These are phyloP conservation scores for Parapsyche elsis DNA, from an alignment of 1,140 invertebrate genomes.

Conservation along the genomic window DNA sequence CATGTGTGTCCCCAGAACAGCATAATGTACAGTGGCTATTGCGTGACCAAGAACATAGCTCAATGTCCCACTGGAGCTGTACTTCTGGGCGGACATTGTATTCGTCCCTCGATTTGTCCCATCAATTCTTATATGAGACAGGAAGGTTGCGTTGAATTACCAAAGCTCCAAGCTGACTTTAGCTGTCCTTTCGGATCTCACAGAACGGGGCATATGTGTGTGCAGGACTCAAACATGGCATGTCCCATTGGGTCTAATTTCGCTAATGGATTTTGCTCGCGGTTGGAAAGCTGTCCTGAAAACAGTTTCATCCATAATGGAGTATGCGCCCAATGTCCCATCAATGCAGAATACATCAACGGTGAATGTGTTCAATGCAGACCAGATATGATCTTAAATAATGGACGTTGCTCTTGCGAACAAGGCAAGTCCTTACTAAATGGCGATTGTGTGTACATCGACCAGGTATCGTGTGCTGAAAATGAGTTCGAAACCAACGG, in stretches of 20 bases:
- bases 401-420: constrained; percentile 16
- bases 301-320: background rate
- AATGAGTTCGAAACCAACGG: constrained; percentile 3
- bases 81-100: background rate
- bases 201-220: background rate
- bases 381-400: background rate
- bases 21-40: background rate
- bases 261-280: background rate
- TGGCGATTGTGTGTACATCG: background rate
- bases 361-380: constrained; percentile 18
- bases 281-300: background rate
- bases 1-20: constrained; percentile 18
- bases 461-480: background rate
- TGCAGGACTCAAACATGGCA: background rate
- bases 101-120: background rate
- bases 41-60: constrained; percentile 8
- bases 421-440: background rate
- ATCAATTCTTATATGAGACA: background rate
- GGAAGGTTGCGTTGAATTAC: background rate
- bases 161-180: background rate
- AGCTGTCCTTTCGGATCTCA: background rate
- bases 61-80: constrained; percentile 2
- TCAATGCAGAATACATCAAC: constrained; percentile 4
- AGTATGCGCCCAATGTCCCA: constrained; percentile 10
- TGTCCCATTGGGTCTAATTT: constrained; percentile 4